A percentile compares a stretch with the other conserved stretches of the same genome.
These are phyloP conservation scores for Drosophila navojoa DNA, from an alignment of 1,140 invertebrate genomes.

Conservation along the genomic window DNA sequence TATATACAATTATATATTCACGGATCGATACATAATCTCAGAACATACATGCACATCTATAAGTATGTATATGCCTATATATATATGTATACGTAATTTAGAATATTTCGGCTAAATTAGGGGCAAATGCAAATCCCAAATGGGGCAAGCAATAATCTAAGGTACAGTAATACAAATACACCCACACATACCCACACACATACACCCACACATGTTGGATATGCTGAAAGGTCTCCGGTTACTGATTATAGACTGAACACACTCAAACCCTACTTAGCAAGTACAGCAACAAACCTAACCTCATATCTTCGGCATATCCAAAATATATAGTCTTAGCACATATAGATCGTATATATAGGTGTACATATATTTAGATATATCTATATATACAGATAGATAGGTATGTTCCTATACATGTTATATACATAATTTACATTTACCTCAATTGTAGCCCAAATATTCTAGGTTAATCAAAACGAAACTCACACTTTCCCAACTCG, in stretches of 20 bases:
- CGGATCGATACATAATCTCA: neutral
- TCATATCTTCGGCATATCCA: neutral
- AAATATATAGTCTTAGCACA: neutral
- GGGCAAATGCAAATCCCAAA: neutral
- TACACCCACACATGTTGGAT: neutral
- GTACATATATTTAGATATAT: too few species aligned
- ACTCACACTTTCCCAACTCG: neutral
- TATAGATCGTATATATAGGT: neutral
- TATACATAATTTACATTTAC: neutral
- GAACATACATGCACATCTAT: too few species aligned
- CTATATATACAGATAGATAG: too few species aligned
- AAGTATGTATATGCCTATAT: too few species aligned
- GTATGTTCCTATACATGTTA: too few species aligned
- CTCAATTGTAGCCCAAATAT: constrained; percentile 1
- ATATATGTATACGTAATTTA: neutral
- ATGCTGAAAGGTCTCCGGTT: neutral
- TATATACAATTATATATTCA: neutral
- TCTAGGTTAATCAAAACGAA: neutral
- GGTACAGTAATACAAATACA: neutral
- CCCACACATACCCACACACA: neutral
- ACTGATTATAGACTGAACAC: neutral
- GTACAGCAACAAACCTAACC: neutral
- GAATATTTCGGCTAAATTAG: constrained; percentile 1
- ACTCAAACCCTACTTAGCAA: neutral
- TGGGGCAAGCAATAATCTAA: neutral